Base-by-base conservation (phyloP, 2,888 invertebrate genomes). In the Synergus gifuensis region DNA sequence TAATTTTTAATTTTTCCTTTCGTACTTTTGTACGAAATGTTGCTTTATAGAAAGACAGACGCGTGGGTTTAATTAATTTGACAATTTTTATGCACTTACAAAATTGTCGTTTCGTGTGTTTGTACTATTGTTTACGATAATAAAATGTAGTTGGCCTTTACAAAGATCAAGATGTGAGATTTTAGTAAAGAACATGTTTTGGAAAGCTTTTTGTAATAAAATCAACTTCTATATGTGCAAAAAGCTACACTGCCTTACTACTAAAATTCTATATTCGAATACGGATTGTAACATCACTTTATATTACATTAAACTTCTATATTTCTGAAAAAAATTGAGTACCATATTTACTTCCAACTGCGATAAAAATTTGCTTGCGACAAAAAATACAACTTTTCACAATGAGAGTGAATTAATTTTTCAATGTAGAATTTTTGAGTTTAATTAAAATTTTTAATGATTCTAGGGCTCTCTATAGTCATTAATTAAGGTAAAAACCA, bases 1-100 rank as follows among this genome's bases (percentile, higher is more conserved):
- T 90, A 90, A 85, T 85, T 86, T 86, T 87, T 86, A 81, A 83
- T 79, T 83, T 80, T 78, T 81, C 83, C 76, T 83, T 85, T 85
- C 14, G 28, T 62, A 28, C 22, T 5, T 5, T 12, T 12, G 22
- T 60, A 4, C 18, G 4, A 18, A n/a, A 58, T 18, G 8, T 58
- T 11, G n/a, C 58, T 58, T 58, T 11, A 58, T 58, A 18, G 18
- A 58, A 16, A 58, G 9, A 7, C 8, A 58, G 11, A 18, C 58
- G 58, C 11, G 58, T 58, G 58, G 18, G 18, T 58, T 58, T 18
- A 58, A 18, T 18, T 58, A 18, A 58, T 62, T 28, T 11, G 5
- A 12, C 28, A 62, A 62, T 62, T 28, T 22, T 14, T 28, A 62
- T 62, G 62, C 22, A 40, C 9, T 64, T 64, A 40, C 64, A n/a